Conservation (phyloP, 2,888 invertebrate genomes). For the Cheilosia vernalis region DNA sequence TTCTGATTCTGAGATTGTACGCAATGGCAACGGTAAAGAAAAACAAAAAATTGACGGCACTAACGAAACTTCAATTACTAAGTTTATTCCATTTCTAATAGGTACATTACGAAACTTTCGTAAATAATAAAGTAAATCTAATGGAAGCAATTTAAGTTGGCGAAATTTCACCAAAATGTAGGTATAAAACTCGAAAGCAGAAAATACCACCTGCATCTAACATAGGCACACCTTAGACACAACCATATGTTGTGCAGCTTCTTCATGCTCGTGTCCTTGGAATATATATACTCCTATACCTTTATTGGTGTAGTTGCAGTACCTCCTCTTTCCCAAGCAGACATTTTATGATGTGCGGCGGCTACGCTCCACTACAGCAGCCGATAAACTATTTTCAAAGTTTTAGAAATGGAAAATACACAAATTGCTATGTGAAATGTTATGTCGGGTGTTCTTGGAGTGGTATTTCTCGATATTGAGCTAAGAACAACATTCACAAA, state of each 20-base stretch:
- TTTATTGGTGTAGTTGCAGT: neutral
- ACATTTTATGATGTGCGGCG: conserved; percentile 26
- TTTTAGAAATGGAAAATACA: conserved; percentile 28
- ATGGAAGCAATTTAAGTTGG: conserved; percentile 61
- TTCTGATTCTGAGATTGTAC: too few species aligned
- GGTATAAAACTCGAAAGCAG: conserved; percentile 30
- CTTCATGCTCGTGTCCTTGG: neutral
- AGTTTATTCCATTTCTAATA: conserved; percentile 51
- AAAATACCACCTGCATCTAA: conserved; percentile 41
- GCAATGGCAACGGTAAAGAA: neutral
- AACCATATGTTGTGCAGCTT: neutral
- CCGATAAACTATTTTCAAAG: conserved; percentile 30
- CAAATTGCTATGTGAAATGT: conserved; percentile 18
- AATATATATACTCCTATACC: neutral
- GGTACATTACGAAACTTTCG: conserved; percentile 39
- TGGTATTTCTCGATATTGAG: conserved; percentile 17
- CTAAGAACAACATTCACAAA: neutral
- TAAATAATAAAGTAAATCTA: conserved; percentile 60
- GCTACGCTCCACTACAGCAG: conserved; percentile 2
- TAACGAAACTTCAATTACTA: conserved; percentile 42
- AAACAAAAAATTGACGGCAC: neutral
- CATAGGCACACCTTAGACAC: neutral
- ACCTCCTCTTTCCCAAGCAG: neutral
- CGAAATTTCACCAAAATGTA: conserved; percentile 33
- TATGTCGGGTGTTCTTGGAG: neutral